phyloP scores from a whole-genome alignment of 1,140 invertebrate genomes.

The Drosophila pachea region DNA sequence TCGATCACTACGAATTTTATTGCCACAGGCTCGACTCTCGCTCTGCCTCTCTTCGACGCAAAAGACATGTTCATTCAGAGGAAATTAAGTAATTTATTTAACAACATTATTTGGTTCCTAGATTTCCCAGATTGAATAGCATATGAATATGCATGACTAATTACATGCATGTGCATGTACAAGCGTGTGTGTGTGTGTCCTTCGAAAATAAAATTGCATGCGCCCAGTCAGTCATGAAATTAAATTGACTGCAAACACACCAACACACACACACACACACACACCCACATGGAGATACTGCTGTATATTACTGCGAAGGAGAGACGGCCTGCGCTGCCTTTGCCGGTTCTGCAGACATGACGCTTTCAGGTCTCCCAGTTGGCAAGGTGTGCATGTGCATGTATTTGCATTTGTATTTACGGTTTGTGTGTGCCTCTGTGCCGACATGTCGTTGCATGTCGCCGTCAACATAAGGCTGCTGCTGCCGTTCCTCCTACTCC shows the following conservation, averaged over 20 bases:
- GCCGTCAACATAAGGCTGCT: conserved; percentile 47
- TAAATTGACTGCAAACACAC: conserved; percentile 79
- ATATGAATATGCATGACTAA: conserved; percentile 53
- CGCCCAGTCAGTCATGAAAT: conserved; percentile 78
- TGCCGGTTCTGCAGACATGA: conserved; percentile 4
- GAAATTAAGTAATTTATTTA: conserved; percentile 69
- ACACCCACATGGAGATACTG: conserved; percentile 32
- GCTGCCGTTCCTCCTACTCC: conserved; percentile 3
- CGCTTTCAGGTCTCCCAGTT: conserved; percentile 38
- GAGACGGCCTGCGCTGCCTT: conserved; percentile 13
- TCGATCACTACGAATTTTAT: not conserved
- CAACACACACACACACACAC: conserved; percentile 16
- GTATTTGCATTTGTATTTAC: conserved; percentile 29
- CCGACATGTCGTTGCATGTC: conserved; percentile 69
- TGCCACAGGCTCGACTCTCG: not conserved
- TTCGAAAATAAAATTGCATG: conserved; percentile 76
- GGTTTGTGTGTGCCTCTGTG: conserved; percentile 18
- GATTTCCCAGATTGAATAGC: conserved; percentile 36
- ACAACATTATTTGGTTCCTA: conserved; percentile 49
- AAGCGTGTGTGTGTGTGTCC: conserved; percentile 52
- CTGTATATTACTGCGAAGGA: conserved; percentile 18
- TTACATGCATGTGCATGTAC: conserved; percentile 6
- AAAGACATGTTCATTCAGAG: conserved; percentile 44
- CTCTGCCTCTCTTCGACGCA: not conserved
- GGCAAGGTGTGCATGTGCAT: conserved; percentile 50